Base-by-base conservation (phyloP, 35 echinoderm and acorn worm genomes). In the Ophiothrix spiculata region DNA sequence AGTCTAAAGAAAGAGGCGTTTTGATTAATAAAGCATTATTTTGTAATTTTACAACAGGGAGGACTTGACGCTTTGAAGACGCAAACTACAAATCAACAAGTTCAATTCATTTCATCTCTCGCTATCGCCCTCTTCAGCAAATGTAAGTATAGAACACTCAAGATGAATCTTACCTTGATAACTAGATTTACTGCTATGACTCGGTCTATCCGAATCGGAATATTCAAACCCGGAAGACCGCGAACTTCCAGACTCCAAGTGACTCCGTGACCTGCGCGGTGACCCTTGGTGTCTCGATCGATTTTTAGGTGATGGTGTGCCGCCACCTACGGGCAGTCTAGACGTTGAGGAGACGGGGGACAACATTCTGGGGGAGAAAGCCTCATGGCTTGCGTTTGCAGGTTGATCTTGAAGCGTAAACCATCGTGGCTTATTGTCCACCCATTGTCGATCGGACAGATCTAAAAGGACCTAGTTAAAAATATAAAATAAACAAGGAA, bases 401-500 rank as follows among this genome's bases (percentile, higher is more conserved):
- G 88, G 88, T 32, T 84, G 80, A 40, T 90, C 88, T 76, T 80
- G 73, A 4, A 99, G 86, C 32, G 84, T 78, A 75, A 90, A 99
- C 96, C 96, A 99, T 12, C 89, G 88, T 35, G 92, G 92, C 10
- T 86, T 90, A 78, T 99, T 99, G 38, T 94, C 92, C 14, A 99
- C 77, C 35, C 84, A 81, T 33, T 91, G 86, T 12, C 80, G 87
- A 38, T 91, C 92, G 19, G 96, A 91, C 11, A 99, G 83, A 79
- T 99, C 92, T 39, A 99, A 77, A 6, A 94, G 56, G 25, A 99
- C 87, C 96, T 95, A 35, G 36, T 19, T n/a, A n/a, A n/a, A n/a
- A n/a, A n/a, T n/a, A n/a, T n/a, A n/a, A n/a, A n/a, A n/a, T n/a
- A n/a, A n/a, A n/a, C n/a, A n/a, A n/a, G n/a, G n/a, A n/a, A n/a